phyloP scores from a whole-genome alignment of 92 coral and sea anemone species.

The Nematostella vectensis region DNA sequence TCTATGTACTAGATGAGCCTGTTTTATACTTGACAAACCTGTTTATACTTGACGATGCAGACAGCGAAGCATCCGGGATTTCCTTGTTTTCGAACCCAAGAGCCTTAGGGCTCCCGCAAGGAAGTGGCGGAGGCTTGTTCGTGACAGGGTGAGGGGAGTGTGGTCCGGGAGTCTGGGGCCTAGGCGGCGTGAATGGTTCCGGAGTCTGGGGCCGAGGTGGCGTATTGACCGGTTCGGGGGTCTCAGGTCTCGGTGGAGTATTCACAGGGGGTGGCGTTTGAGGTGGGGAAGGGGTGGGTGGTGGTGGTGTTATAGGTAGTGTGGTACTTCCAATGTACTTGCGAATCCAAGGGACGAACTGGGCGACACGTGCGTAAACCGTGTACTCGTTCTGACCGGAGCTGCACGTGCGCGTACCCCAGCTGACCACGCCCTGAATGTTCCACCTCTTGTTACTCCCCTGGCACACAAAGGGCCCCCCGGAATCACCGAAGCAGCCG shows the following conservation, averaged over 20 bases:
- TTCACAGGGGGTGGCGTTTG: slow-evolving; percentile 20
- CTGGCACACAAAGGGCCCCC: slow-evolving; percentile 70
- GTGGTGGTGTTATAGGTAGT: slow-evolving; percentile 10
- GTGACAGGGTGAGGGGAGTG: slow-evolving; percentile 22
- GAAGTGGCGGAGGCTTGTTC: slow-evolving; percentile 5
- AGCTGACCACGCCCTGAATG: slow-evolving; percentile 65
- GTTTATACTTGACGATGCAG: slow-evolving; percentile 33
- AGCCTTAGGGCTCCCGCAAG: slow-evolving; percentile 27
- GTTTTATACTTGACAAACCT: no score
- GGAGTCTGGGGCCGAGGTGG: slow-evolving; percentile 26
- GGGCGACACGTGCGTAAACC: slow-evolving; percentile 64
- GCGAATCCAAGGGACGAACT: slow-evolving; percentile 58
- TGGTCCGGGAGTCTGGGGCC: slow-evolving; percentile 7
- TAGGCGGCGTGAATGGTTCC: slow-evolving; percentile 20
- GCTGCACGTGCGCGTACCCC: slow-evolving; percentile 78
- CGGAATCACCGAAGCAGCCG: slow-evolving; percentile 77
- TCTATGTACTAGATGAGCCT: no score
- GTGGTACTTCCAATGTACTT: slow-evolving; percentile 30
- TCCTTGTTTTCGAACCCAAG: slow-evolving; percentile 37
- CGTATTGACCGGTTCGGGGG: slow-evolving; percentile 18
- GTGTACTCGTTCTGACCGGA: slow-evolving; percentile 65
- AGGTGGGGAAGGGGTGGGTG: slow-evolving; percentile 39
- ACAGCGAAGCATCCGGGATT: slow-evolving; percentile 35
- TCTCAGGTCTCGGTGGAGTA: slow-evolving; percentile 20
- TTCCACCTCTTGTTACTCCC: slow-evolving; percentile 26